Conservation (phyloP, 64 coral and sea anemone genomes). For the Porites australiensis region DNA sequence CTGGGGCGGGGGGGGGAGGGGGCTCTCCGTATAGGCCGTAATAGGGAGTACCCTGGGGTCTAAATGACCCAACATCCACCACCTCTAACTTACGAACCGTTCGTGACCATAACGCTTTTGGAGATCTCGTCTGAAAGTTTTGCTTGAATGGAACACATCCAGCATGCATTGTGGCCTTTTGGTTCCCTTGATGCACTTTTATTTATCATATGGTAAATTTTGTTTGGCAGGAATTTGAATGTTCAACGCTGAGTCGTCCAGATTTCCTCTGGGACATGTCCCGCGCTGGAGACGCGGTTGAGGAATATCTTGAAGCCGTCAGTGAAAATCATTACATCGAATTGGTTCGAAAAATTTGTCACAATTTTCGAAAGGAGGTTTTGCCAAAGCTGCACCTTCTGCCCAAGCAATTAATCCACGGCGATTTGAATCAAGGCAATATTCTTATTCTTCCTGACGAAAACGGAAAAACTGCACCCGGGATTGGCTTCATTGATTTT, state of each 20-base stretch:
- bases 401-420: conserved; percentile 65
- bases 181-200: no score
- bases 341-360: conserved; percentile 43
- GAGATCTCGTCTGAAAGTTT: no score
- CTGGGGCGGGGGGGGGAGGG: no score
- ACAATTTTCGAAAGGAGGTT: conserved; percentile 33
- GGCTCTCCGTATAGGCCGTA: no score
- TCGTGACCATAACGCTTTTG: no score
- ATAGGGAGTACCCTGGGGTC: no score
- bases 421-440: conserved; percentile 62
- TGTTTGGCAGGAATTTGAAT: background rate
- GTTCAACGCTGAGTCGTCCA: background rate
- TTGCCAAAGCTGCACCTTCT: conserved; percentile 17
- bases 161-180: no score
- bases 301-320: conserved; percentile 21
- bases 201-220: background rate
- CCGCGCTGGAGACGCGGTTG: background rate
- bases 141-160: no score
- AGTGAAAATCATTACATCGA: conserved; percentile 14
- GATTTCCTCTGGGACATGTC: conserved; percentile 1
- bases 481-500: conserved; percentile 70
- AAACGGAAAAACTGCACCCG: background rate
- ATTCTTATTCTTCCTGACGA: conserved; percentile 10
- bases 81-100: no score
- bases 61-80: no score